A percentile compares a stretch with the other conserved stretches of the same genome.
Evolutionary conservation across 1,140 invertebrate genomes (phyloP).

Genomic region (Bombus balteatus): DNA sequence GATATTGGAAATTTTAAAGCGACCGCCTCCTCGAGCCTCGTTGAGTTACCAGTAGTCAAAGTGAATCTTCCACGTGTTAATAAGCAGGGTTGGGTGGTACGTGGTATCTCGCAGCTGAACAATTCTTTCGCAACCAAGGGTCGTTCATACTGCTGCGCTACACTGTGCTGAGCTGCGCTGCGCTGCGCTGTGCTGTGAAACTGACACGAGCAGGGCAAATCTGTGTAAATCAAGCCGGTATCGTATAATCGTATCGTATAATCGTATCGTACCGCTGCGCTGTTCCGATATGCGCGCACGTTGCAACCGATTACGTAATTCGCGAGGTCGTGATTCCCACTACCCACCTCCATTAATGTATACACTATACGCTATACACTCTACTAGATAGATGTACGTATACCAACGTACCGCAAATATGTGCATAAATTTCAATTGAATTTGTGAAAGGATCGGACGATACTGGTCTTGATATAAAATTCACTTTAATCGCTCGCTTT

Average conservation of each 20-base stretch:
- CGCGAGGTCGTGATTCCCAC: conserved; percentile 61
- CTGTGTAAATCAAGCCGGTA: conserved; percentile 49
- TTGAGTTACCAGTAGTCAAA: conserved; percentile 7
- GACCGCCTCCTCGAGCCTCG: too few relatives aligned
- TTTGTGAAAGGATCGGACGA: not conserved
- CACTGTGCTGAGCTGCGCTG: not conserved
- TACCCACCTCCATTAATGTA: conserved; percentile 52
- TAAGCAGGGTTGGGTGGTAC: conserved; percentile 7
- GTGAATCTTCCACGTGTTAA: conserved; percentile 36
- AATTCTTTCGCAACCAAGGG: conserved; percentile 3
- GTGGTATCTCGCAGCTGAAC: not conserved
- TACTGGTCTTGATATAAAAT: not conserved
- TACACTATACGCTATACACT: not conserved
- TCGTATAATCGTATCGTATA: not conserved
- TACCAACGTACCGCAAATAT: not conserved
- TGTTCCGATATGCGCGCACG: conserved; percentile 40
- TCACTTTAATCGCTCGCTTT: not conserved
- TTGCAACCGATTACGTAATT: conserved; percentile 63
- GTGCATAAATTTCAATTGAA: conserved; percentile 1
- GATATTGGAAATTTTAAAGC: too few relatives aligned
- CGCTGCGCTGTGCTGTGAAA: too few relatives aligned
- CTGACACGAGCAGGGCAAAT: conserved; percentile 7
- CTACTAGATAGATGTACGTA: conserved; percentile 26
- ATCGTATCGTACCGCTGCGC: conserved; percentile 35
- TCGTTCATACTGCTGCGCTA: conserved; percentile 5